phyloP scores from a whole-genome alignment of 2,113 vertebrate genomes.

The Pogona vitticeps region DNA sequence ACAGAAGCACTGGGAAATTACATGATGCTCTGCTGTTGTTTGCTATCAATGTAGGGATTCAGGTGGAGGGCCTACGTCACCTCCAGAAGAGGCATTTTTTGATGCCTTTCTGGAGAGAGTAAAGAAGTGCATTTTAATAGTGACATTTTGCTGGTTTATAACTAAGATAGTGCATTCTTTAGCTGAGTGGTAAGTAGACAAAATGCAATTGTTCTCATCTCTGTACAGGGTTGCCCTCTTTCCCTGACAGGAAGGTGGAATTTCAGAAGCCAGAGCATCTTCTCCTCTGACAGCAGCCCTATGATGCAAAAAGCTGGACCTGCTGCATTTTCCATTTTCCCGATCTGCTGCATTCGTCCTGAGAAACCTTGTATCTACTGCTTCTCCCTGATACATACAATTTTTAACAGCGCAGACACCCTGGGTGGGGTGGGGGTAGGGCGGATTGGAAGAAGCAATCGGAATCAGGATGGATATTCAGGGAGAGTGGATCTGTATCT shows the following conservation, averaged over 20 bases:
- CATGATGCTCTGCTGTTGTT: not conserved
- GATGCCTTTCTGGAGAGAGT: not conserved
- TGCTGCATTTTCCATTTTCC: not conserved
- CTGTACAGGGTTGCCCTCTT: not conserved
- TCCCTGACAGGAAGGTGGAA: not conserved
- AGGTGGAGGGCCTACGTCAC: not conserved
- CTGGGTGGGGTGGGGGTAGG: too few relatives aligned
- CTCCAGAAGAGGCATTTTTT: not conserved
- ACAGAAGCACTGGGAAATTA: not conserved
- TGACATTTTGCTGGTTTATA: not conserved
- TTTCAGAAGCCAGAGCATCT: not conserved
- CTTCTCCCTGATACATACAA: not conserved
- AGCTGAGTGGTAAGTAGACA: not conserved
- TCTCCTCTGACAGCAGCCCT: not conserved
- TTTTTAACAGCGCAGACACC: not conserved
- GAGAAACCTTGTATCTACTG: not conserved
- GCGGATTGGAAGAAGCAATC: not conserved
- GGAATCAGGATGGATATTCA: not conserved
- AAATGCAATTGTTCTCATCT: not conserved
- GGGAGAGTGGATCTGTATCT: not conserved
- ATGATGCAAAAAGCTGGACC: not conserved
- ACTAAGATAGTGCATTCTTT: not conserved
- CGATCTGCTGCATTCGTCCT: not conserved
- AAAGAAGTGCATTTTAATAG: not conserved
- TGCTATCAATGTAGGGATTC: not conserved